phyloP scores from a whole-genome alignment of 2,888 invertebrate genomes.

The Drosophila nigricruria region DNA sequence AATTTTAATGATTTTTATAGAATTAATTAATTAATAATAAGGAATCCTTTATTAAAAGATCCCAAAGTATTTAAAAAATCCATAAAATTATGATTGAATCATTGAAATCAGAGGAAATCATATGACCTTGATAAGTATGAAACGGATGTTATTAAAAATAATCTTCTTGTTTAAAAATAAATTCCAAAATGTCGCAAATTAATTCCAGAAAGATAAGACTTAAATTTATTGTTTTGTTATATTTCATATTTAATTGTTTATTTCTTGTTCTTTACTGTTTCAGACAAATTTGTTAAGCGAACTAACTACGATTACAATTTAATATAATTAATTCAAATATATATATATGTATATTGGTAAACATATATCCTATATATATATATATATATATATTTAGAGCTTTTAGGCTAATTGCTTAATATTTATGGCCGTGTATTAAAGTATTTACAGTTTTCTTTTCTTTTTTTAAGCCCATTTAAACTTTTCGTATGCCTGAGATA shows the following conservation, averaged over 20 bases:
- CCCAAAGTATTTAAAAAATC: not conserved
- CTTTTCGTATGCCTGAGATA: conserved; percentile 53
- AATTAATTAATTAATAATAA: too few species aligned
- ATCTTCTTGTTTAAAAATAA: too few species aligned
- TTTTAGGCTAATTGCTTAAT: conserved; percentile 42
- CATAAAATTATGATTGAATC: too few species aligned
- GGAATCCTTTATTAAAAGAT: too few species aligned
- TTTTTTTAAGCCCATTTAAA: conserved; percentile 21
- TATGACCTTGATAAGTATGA: not conserved
- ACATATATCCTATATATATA: not conserved
- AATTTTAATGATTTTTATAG: too few species aligned
- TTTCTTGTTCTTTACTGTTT: conserved; percentile 28
- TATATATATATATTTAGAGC: conserved; percentile 1
- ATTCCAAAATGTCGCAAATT: not conserved
- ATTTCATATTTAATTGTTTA: conserved; percentile 40
- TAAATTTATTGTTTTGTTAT: conserved; percentile 15
- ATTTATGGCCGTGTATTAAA: conserved; percentile 53
- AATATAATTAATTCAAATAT: conserved; percentile 23
- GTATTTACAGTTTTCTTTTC: conserved; percentile 41
- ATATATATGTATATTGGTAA: conserved; percentile 6
- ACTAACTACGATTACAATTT: conserved; percentile 49
- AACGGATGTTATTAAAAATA: not conserved
- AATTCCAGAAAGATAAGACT: not conserved
- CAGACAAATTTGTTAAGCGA: conserved; percentile 55
- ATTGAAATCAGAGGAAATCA: too few species aligned